Conservation (phyloP, 2,113 vertebrate genomes). For the Lampris megalopsis region DNA sequence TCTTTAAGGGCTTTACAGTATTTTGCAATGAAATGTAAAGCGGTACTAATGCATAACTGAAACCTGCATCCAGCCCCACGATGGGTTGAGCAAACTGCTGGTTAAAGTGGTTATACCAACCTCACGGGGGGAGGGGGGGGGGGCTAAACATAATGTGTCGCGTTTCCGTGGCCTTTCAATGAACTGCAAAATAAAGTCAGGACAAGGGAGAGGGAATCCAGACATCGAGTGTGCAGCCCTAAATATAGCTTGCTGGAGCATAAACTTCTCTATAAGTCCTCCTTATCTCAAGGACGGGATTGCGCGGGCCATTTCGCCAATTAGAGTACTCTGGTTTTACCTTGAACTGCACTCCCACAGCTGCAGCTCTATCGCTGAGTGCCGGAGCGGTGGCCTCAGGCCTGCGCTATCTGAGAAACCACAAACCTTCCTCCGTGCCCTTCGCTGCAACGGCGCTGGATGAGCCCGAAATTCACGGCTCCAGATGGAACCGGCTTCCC, state of each 20-base stretch:
- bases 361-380: slow-evolving; percentile 71
- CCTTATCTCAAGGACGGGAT: slow-evolving; percentile 81
- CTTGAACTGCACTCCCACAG: slow-evolving; percentile 79
- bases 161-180: slow-evolving; percentile 24
- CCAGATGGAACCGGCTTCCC: neutral
- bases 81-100: neutral
- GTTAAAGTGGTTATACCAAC: neutral
- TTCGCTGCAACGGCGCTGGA: neutral
- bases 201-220: slow-evolving; percentile 52
- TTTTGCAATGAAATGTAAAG: too few species aligned
- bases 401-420: slow-evolving; percentile 39
- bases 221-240: slow-evolving; percentile 63
- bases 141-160: slow-evolving; percentile 36
- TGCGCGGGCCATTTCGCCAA: slow-evolving; percentile 71
- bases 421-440: slow-evolving; percentile 28
- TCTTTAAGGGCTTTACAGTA: too few species aligned
- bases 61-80: too few species aligned
- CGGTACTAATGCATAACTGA: too few species aligned
- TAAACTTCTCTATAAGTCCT: slow-evolving; percentile 73
- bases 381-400: slow-evolving; percentile 61
- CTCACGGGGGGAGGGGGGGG: slow-evolving; percentile 10
- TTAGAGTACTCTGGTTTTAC: slow-evolving; percentile 69
- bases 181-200: slow-evolving; percentile 2
- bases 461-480: neutral
- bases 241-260: slow-evolving; percentile 72